Evolutionary conservation across 1,140 invertebrate genomes (phyloP), one percentile per base, ranked within the genome.

Genomic region (Lasaia peninsularis): DNA sequence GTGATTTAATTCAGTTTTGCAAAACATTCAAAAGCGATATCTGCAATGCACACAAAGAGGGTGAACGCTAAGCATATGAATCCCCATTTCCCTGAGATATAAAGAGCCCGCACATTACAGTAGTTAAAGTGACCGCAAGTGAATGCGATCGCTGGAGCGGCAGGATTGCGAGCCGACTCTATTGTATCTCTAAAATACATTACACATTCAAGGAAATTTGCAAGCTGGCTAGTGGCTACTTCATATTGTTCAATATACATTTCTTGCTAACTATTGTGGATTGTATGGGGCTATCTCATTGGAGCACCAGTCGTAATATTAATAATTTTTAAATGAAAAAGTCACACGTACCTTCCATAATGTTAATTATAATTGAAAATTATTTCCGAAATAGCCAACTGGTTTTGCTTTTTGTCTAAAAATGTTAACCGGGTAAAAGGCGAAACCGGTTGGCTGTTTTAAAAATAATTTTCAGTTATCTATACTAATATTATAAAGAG

Each of bases 61-160:
- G 44, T 51, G 63, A 60, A 69, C 24, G 5, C 24, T 7, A 7
- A 28, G 24, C 40, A 48, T 48, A 48, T 20, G 40, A 48, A 48
- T 48, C n/a, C 40, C 40, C 40, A 48, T 48, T 48, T 48, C 40
- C 40, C 40, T 48, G 14, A 60, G 64, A 69, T 66, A 77, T 76
- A 79, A 74, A 78, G 75, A 69, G 68, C 74, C 74, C 76, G 70
- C 74, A 79, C 76, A 73, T 75, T 66, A 70, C 59, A 61, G 61
- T 65, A 66, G 68, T 69, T 70, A 67, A 71, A 75, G 74, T 77
- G 76, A 77, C 73, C 76, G 73, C 68, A 66, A 70, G 65, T 72
- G 70, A 75, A 75, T 75, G 63, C 62, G 67, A 65, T 65, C 75
- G 70, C 65, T 71, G 59, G 69, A 68, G 69, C 69, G 67, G 64